A percentile compares a stretch with the other conserved stretches of the same genome.
Conservation (phyloP, 2,797 vertebrate species). For the Gorsachius magnificus region DNA sequence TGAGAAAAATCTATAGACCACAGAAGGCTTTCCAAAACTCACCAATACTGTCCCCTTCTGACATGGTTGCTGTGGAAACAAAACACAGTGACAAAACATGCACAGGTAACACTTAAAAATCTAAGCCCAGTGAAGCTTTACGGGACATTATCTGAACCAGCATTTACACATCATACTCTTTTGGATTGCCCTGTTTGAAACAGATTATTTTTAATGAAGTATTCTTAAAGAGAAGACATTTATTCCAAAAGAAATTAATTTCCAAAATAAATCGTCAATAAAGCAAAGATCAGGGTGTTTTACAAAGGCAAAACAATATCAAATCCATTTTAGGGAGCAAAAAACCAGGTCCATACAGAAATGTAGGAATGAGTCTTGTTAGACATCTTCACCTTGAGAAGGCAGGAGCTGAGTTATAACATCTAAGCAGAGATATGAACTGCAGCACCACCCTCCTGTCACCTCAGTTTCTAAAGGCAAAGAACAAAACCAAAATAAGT, state of each 20-base stretch:
- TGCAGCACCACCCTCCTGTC: background rate
- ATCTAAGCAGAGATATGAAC: background rate
- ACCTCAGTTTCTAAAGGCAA: background rate
- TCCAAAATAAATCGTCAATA: background rate
- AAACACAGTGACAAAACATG: background rate
- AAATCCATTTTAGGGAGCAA: background rate
- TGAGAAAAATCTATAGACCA: slow-evolving; percentile 91
- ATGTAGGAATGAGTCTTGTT: background rate
- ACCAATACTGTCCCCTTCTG: slow-evolving; percentile 96
- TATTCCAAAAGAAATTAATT: background rate
- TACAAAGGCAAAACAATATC: background rate
- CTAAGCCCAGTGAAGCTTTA: background rate
- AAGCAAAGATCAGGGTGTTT: background rate
- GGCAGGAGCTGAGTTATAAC: background rate
- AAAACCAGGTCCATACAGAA: background rate
- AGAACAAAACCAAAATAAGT: background rate
- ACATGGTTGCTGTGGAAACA: slow-evolving; percentile 83
- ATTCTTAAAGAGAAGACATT: background rate
- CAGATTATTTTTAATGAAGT: background rate
- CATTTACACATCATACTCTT: background rate
- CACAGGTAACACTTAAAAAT: background rate
- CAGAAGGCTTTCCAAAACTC: slow-evolving; percentile 93
- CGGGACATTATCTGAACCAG: background rate
- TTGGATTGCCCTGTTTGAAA: background rate
- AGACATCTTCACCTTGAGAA: background rate